Evolutionary conservation across 2,888 invertebrate genomes (phyloP), one percentile per base, ranked within the genome.

Genomic region (Lasiommata megera): DNA sequence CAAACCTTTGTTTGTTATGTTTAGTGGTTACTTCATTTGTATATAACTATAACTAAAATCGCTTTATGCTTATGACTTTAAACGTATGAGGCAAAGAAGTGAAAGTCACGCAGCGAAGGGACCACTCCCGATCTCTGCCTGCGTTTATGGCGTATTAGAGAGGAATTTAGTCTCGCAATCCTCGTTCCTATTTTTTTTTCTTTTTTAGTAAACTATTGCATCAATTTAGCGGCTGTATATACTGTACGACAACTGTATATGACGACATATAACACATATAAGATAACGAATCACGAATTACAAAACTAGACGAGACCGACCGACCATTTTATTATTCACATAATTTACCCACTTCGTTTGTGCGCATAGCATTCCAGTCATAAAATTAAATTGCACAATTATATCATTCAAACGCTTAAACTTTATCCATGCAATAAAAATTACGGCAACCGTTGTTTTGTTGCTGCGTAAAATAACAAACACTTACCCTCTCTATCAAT

Each of bases 41-140:
- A n/a, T n/a, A n/a, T n/a, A 23, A 5, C 23, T 23, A 3, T 23
- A 3, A 23, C 2, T 23, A 23, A 31, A 46, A 46, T 31, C 16
- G 46, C 46, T 31, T 31, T 5, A 14, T 8, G 16, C 46, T n/a
- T 46, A 46, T 17, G 1, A 31, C 46, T 46, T 44, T 44, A 29
- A 46, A 31, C 46, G 11, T 6, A 31, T 31, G 46, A 46, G 31
- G 31, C 31, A 17, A 37, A 57, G 46, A 57, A 57, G 56, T 57
- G 56, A 57, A 57, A 57, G 56, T 57, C 29, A 57, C 46, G 37
- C 43, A 36, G 44, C 37, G 14, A 52, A 57, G 52, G 52, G 46
- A 37, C 52, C 52, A 52, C 46, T 57, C 56, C 56, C 44, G 46
- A 37, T 46, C 37, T 46, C 31, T 16, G 46, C 14, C 31, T 46